Base-by-base conservation (phyloP, 2,113 vertebrate genomes). In the Glaucomys volans region DNA sequence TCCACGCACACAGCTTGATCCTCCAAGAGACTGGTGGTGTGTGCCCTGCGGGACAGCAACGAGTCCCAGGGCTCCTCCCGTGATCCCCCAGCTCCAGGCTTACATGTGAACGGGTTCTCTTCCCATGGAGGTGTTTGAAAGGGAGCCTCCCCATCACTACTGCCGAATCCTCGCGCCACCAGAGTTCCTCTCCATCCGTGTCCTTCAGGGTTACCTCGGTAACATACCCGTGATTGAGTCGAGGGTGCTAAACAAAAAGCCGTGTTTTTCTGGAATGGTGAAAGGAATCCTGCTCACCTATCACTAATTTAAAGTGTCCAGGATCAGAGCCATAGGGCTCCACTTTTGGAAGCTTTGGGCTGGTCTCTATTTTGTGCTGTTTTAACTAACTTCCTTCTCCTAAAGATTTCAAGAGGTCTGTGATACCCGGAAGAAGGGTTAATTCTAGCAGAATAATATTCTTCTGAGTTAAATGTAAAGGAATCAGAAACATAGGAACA, bases 401-500 rank as follows among this genome's bases (percentile, higher is more conserved):
- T 84, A 86, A 95, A 92, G 94, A 94, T 91, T 95, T 97, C 69
- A 74, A 93, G 97, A 94, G 91, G 93, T 95, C 76, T 8, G 26
- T 94, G 94, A 96, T 82, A 91, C 80, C 97, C 95, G 94, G 94
- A 96, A 87, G 94, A 96, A 87, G 74, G 96, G 83, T 50, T 84
- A 40, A 47, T 91, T 96, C 90, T 80, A 97, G 84, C 74, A 85
- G 96, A 97, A 97, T 98, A 97, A 97, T 97, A 96, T 96, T 97
- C 97, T 95, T 75, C 97, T 97, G 96, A 97, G 95, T 98, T 97
- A 96, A 96, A 95, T 97, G 97, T 96, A 98, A 98, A 98, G 96
- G 96, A 97, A 96, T 97, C 91, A 97, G 95, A 97, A 98, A 96
- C 91, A 95, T 82, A 95, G 20, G 64, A 96, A 97, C 90, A 96